These are phyloP conservation scores for Noctua fimbriata DNA, from an alignment of 2,888 invertebrate genomes.

Conservation along the genomic window DNA sequence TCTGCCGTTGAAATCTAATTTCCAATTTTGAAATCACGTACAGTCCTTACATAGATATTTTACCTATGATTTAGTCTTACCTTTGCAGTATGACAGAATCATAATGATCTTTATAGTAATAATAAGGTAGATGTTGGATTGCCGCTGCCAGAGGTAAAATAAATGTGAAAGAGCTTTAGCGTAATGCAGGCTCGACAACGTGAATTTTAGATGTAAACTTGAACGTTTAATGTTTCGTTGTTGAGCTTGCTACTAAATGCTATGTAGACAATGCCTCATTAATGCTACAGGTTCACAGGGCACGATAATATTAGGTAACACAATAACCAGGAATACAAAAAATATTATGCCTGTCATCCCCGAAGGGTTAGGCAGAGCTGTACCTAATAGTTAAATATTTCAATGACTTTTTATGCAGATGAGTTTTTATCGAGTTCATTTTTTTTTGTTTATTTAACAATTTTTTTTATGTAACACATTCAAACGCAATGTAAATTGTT, in stretches of 20 bases:
- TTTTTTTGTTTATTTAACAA: too few relatives aligned
- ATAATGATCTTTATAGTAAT: too few relatives aligned
- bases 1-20: background rate
- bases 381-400: background rate
- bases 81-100: background rate
- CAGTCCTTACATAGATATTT: background rate
- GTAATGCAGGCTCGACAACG: background rate
- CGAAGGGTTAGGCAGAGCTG: too few relatives aligned
- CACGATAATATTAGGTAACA: too few relatives aligned
- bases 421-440: too few relatives aligned
- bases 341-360: too few relatives aligned
- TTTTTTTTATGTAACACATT: too few relatives aligned
- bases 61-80: background rate
- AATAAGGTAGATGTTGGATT: background rate
- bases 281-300: too few relatives aligned
- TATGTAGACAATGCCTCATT: background rate
- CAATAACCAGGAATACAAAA: too few relatives aligned
- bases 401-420: too few relatives aligned
- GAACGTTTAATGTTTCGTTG: background rate
- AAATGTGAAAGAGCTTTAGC: background rate
- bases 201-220: slow-evolving; percentile 19
- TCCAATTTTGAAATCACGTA: slow-evolving; percentile 9
- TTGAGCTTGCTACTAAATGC: background rate
- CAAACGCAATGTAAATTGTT: too few relatives aligned
- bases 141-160: background rate